phyloP scores from a whole-genome alignment of 2,797 vertebrate genomes.

The Cercopithecus mitis region DNA sequence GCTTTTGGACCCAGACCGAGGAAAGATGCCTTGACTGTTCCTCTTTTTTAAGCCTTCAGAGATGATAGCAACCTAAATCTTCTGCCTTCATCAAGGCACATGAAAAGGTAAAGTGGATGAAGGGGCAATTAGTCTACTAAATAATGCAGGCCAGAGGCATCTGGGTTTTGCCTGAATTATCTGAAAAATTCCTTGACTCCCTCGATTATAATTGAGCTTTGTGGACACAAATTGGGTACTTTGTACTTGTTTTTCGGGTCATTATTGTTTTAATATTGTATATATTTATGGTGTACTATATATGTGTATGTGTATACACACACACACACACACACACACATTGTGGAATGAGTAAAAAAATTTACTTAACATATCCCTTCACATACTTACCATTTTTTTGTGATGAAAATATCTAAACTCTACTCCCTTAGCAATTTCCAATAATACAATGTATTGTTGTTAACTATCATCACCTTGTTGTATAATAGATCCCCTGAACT shows the following conservation, averaged over 20 bases:
- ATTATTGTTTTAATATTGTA: background rate
- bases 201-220: slow-evolving; percentile 44
- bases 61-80: background rate
- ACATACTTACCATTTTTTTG: background rate
- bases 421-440: background rate
- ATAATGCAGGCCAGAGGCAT: background rate
- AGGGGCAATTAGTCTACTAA: background rate
- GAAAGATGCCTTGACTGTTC: background rate
- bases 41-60: background rate
- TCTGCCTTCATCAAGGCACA: background rate
- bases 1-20: background rate
- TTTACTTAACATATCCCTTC: background rate
- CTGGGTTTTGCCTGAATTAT: background rate
- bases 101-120: background rate
- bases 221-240: background rate
- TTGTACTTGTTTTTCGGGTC: background rate
- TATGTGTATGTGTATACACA: background rate
- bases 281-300: background rate
- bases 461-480: background rate
- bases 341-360: background rate
- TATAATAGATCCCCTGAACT: background rate
- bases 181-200: slow-evolving; percentile 2
- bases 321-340: background rate
- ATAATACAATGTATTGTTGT: background rate
- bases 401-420: background rate